Conservation (phyloP, 37 sponge, comb jelly and placozoan species). For the Ianthella basta region DNA sequence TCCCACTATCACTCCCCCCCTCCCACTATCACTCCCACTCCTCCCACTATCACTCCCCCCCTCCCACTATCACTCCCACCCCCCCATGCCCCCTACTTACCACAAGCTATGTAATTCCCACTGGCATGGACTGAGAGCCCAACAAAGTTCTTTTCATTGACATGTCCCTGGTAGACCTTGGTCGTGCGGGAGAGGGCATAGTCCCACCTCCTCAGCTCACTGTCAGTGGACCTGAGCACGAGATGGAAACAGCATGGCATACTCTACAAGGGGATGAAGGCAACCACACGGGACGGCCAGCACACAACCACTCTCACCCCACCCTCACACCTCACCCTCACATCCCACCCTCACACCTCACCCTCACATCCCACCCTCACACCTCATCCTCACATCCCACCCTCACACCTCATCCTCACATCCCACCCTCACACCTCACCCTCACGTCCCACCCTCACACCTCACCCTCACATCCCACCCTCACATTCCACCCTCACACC, state of each 20-base stretch:
- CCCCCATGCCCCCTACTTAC: conserved; percentile 42
- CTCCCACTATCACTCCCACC: too few species aligned
- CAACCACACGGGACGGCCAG: too few species aligned
- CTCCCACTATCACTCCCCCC: not conserved
- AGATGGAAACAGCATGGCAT: too few species aligned
- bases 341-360: too few species aligned
- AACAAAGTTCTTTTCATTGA: conserved; percentile 94
- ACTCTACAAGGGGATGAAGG: not conserved
- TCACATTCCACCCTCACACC: conserved; percentile 14
- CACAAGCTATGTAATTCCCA: conserved; percentile 81
- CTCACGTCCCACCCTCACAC: too few species aligned
- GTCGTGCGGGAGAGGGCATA: conserved; percentile 17
- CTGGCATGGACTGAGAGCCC: conserved; percentile 57
- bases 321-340: too few species aligned
- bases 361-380: conserved; percentile 6
- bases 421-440: too few species aligned
- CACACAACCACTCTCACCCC: too few species aligned
- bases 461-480: too few species aligned
- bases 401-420: too few species aligned
- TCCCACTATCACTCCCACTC: not conserved
- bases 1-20: not conserved
- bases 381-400: too few species aligned
- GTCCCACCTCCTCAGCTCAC: conserved; percentile 86
- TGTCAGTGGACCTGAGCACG: conserved; percentile 75
- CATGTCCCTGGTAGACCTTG: conserved; percentile 77